These are phyloP conservation scores for Catamblyrhynchus diadema DNA, from an alignment of 2,797 vertebrate genomes.

Conservation along the genomic window DNA sequence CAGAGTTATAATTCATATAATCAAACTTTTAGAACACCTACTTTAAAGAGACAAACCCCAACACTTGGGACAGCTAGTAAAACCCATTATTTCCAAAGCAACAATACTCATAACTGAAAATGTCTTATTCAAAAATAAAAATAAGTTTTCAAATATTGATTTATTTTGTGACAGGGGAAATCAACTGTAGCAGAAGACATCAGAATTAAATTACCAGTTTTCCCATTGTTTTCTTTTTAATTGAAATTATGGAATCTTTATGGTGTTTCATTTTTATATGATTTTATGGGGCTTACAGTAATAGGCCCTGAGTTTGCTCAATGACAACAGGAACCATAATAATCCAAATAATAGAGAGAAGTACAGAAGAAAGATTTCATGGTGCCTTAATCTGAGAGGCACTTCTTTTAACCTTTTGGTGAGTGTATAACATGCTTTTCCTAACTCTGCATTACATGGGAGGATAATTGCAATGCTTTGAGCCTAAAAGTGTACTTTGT, in stretches of 20 bases:
- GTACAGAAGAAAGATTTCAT: background rate
- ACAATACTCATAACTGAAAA: background rate
- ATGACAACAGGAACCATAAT: background rate
- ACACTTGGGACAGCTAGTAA: background rate
- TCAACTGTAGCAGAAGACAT: background rate
- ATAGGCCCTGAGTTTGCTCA: background rate
- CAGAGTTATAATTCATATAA: background rate
- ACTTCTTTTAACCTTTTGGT: background rate
- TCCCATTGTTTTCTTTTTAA: background rate
- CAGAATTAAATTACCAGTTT: background rate
- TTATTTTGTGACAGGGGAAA: background rate
- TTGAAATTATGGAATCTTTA: background rate
- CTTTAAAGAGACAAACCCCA: background rate
- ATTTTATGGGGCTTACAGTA: background rate
- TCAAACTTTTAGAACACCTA: background rate
- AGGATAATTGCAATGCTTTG: background rate
- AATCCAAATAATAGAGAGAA: background rate
- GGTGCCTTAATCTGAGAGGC: background rate
- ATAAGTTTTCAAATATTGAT: background rate
- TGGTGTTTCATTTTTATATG: background rate
- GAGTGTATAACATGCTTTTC: background rate
- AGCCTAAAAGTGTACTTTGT: background rate
- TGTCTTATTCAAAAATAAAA: background rate
- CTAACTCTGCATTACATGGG: background rate
- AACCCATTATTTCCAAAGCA: background rate